A percentile compares a stretch with the other conserved stretches of the same genome.
phyloP scores from a whole-genome alignment of 1,140 invertebrate genomes.

The Drosophila punjabiensis region DNA sequence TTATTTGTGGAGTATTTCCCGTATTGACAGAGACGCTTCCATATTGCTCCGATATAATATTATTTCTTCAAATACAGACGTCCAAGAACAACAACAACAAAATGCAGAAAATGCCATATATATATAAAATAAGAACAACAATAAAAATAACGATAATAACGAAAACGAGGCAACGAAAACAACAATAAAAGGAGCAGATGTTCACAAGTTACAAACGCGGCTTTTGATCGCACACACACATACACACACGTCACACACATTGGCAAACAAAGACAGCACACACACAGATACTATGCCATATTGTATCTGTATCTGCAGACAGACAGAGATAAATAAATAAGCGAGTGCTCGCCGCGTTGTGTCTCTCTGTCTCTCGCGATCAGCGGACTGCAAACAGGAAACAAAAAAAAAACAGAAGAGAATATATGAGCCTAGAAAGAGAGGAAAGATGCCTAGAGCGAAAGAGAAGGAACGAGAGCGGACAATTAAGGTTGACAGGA shows the following conservation, averaged over 20 bases:
- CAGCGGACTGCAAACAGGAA: constrained; percentile 76
- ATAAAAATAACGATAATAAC: constrained; percentile 80
- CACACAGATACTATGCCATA: constrained; percentile 27
- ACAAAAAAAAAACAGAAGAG: constrained; percentile 51
- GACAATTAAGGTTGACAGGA: constrained; percentile 63
- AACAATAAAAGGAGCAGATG: constrained; percentile 83
- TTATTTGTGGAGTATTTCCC: constrained; percentile 17
- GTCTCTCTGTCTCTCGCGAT: constrained; percentile 52
- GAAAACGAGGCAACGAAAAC: constrained; percentile 66
- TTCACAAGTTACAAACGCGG: constrained; percentile 79
- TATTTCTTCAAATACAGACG: constrained; percentile 40
- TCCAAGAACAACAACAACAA: constrained; percentile 15
- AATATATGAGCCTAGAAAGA: constrained; percentile 26
- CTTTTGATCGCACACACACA: constrained; percentile 57
- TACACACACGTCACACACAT: constrained; percentile 25
- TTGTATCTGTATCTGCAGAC: constrained; percentile 31
- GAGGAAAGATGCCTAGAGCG: not conserved
- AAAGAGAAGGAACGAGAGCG: constrained; percentile 24
- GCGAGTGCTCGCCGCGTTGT: constrained; percentile 69
- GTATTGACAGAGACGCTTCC: constrained; percentile 49
- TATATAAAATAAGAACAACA: constrained; percentile 72
- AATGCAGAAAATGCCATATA: constrained; percentile 41
- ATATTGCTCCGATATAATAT: constrained; percentile 51
- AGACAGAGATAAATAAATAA: constrained; percentile 81
- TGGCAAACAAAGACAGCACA: constrained; percentile 14